Base-by-base conservation (phyloP, 2,888 invertebrate species). In the Sympetrum striolatum region DNA sequence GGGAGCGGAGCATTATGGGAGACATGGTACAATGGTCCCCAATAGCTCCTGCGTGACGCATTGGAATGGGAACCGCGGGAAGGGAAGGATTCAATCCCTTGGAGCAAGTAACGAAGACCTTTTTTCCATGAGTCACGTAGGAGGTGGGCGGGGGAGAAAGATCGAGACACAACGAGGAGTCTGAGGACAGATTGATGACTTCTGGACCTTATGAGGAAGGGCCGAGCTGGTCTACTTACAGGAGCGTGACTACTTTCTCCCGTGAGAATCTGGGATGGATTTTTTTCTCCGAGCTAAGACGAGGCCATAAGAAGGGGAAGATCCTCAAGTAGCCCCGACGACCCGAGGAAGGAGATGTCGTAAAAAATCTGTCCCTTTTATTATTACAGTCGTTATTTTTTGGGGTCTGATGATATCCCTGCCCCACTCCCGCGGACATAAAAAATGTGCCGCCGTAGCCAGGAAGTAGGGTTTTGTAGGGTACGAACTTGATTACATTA, bases 11-110 rank as follows among this genome's bases (percentile, higher is more conserved):
- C 58, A 86, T 86, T 86, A 86, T 60, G 31, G 86, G 86, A 86
- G 86, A n/a, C 86, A 60, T 35, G 86, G 37, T 60, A 86, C 86
- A 64, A 86, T 86, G n/a, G 86, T 31, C 35, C 60, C 60, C 86
- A 37, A 86, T 64, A 37, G 86, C 60, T 58, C 86, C 86, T 58
- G 86, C 86, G 86, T 86, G 86, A 86, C 86, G 86, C 86, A 86
- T 86, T 60, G 31, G 37, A 37, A 35, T 35, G 37, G 22, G 31
- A 37, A 8, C 37, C n/a, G 22, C 22, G 86, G 35, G 82, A 6
- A 39, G 6, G 39, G n/a, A 64, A 15, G 25, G 58, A 82, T 53
- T 18, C 25, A 31, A n/a, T 73, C 73, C 73, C 31, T 73, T 73
- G 31, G 73, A 73, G 31, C 25, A 12, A 73, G 73, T 73, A 73